phyloP scores from a whole-genome alignment of 2,888 invertebrate genomes.

The Mactromeris polynyma region DNA sequence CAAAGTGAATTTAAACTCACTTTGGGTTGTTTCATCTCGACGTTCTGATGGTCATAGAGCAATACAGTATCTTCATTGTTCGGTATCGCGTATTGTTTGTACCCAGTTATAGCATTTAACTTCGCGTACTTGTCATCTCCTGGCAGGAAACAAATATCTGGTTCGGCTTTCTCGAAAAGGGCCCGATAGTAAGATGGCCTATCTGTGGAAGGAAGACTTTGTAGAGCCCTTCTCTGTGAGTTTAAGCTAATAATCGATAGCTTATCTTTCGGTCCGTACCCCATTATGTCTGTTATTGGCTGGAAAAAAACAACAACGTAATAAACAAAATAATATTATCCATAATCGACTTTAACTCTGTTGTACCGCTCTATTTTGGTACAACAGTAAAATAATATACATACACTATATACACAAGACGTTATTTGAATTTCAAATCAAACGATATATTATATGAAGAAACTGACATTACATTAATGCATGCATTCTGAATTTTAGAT shows the following conservation, averaged over 20 bases:
- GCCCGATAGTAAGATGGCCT: conserved; percentile 20
- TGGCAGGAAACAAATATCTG: conserved; percentile 37
- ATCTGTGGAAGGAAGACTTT: background rate
- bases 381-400: background rate
- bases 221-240: conserved; percentile 20
- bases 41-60: conserved; percentile 18
- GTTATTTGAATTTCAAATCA: background rate
- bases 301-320: background rate
- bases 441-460: background rate
- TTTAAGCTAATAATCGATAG: conserved; percentile 37
- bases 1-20: conserved; percentile 8
- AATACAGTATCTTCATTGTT: conserved; percentile 17
- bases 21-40: conserved; percentile 11
- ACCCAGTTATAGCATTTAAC: conserved; percentile 8
- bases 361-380: no score
- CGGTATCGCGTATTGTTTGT: conserved; percentile 14
- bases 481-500: no score
- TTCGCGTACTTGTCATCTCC: conserved; percentile 36
- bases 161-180: conserved; percentile 9
- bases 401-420: background rate
- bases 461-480: no score
- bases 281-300: background rate
- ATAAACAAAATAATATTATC: no score
- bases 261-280: conserved; percentile 19
- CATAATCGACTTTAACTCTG: no score